Conservation (phyloP, 2,113 vertebrate genomes). For the Caretta caretta region DNA sequence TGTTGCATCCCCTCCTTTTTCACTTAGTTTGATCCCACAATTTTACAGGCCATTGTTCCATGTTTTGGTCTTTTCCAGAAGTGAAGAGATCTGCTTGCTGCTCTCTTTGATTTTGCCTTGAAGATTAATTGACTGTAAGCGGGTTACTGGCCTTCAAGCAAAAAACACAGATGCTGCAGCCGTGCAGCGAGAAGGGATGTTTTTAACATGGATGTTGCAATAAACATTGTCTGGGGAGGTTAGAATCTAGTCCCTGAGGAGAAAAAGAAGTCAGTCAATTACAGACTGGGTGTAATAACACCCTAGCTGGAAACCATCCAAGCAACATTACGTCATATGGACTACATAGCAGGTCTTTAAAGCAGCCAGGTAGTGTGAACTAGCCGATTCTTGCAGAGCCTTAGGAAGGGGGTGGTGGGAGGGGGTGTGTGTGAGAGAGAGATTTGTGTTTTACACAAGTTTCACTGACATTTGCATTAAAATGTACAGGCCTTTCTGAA, state of each 20-base stretch:
- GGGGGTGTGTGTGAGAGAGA: neutral
- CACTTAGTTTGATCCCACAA: neutral
- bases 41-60: neutral
- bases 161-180: neutral
- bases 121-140: neutral
- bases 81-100: neutral
- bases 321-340: fast-evolving
- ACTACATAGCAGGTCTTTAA: fast-evolving
- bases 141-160: neutral
- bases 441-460: neutral
- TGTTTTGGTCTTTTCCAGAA: neutral
- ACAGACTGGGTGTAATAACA: neutral
- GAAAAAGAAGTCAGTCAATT: neutral
- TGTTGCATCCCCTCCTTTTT: no score
- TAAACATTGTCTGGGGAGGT: neutral
- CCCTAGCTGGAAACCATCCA: neutral
- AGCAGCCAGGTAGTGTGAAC: neutral
- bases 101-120: neutral
- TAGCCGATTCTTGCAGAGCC: neutral
- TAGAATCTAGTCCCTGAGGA: neutral
- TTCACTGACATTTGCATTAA: neutral
- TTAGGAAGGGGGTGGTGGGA: neutral
- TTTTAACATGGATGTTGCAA: neutral
- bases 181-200: neutral
- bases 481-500: neutral